These are phyloP conservation scores for Chelon auratus DNA, from an alignment of 2,797 vertebrate species.

Conservation along the genomic window DNA sequence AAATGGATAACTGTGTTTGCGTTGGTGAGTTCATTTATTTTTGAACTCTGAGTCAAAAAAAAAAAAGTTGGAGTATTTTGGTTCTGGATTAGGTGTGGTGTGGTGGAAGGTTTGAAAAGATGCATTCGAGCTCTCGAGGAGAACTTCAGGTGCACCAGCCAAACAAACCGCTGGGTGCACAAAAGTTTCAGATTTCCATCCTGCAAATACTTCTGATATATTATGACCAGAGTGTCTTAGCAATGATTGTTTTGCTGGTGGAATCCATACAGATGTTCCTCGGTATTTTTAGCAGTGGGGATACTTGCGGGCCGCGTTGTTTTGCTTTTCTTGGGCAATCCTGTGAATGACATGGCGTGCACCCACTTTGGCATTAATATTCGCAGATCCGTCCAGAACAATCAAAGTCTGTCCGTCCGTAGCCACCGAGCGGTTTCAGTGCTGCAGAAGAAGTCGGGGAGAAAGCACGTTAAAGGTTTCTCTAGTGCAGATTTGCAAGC, in stretches of 20 bases:
- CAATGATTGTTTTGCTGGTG: conserved; percentile 28
- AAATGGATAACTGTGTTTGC: not conserved
- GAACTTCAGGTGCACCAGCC: no score
- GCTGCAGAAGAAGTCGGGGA: not conserved
- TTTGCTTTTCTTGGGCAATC: conserved; percentile 14
- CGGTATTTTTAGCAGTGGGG: conserved; percentile 43
- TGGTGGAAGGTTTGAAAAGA: no score
- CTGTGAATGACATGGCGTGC: conserved; percentile 28
- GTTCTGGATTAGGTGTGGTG: no score
- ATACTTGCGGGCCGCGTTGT: conserved; percentile 38
- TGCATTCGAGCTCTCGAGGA: no score
- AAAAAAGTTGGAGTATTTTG: no score
- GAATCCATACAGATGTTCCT: conserved; percentile 21
- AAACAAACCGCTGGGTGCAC: no score
- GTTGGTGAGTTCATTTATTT: not conserved
- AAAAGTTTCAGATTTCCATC: no score
- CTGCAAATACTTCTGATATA: not conserved
- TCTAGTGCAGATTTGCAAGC: not conserved
- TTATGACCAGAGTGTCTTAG: not conserved
- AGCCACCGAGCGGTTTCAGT: conserved; percentile 19
- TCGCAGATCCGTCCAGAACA: conserved; percentile 47
- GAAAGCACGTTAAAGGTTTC: conserved; percentile 14
- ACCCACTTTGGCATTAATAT: conserved; percentile 42
- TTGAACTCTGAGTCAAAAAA: no score
- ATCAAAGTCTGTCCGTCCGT: conserved; percentile 22